Conservation (phyloP, 2,888 invertebrate genomes). For the Drosophila peninsularis region DNA sequence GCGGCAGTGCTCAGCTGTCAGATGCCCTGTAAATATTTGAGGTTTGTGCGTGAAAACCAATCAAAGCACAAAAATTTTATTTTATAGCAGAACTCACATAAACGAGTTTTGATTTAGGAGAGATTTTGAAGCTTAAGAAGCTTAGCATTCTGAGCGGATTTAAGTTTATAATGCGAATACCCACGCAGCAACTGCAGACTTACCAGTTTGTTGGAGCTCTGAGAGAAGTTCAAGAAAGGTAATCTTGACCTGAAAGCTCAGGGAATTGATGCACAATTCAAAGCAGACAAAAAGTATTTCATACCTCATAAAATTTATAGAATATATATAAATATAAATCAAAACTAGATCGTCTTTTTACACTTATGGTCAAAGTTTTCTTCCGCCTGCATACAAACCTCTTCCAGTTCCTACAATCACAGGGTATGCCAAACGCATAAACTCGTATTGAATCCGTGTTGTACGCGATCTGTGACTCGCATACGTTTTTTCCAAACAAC, state of each 20-base stretch:
- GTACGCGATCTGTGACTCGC: conserved; percentile 18
- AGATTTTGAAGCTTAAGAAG: background rate
- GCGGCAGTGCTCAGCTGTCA: background rate
- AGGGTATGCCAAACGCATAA: conserved; percentile 11
- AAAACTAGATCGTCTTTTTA: background rate
- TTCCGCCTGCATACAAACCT: background rate
- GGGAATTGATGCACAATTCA: background rate
- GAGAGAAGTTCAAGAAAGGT: background rate
- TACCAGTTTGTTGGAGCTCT: too few relatives aligned
- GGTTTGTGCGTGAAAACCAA: background rate
- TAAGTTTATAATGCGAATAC: background rate
- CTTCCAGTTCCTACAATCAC: background rate
- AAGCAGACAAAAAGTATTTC: background rate
- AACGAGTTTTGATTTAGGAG: background rate
- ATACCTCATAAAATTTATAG: too few relatives aligned
- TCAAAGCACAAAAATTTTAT: background rate
- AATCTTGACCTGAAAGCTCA: background rate
- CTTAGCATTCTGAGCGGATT: background rate
- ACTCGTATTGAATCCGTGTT: conserved; percentile 24
- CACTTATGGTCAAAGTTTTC: background rate
- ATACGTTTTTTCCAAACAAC: conserved; percentile 20
- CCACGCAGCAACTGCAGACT: background rate
- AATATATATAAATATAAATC: too few relatives aligned
- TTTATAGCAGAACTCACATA: background rate
- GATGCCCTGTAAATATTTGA: background rate